These are phyloP conservation scores for Ammodytes marinus DNA, from an alignment of 2,113 vertebrate genomes.

Conservation along the genomic window DNA sequence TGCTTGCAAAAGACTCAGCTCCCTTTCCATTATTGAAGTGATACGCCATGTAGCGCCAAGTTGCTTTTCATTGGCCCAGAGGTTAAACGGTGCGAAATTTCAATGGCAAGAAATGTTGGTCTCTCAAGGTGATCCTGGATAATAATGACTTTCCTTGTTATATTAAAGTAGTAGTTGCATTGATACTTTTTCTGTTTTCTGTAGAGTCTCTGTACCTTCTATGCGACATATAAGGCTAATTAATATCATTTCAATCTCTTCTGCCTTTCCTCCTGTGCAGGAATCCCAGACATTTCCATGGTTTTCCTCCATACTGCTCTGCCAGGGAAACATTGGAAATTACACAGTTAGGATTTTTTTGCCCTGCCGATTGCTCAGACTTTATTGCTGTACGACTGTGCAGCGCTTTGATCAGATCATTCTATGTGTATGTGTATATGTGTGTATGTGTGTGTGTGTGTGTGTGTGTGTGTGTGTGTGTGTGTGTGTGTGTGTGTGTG, in stretches of 20 bases:
- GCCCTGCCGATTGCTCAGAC: conserved; percentile 22
- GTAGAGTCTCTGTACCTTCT: neutral
- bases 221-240: neutral
- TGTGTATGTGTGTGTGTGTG: neutral
- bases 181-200: no score
- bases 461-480: no score
- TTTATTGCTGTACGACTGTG: conserved; percentile 34
- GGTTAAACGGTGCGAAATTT: neutral
- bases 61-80: neutral
- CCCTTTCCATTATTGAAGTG: no score
- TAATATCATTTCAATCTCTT: conserved; percentile 31
- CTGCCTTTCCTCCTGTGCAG: neutral
- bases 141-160: no score
- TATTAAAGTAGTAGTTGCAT: no score
- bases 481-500: no score
- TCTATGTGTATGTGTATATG: neutral
- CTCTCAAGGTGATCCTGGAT: no score
- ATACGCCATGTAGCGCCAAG: neutral
- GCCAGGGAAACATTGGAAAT: conserved; percentile 40
- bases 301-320: conserved; percentile 33
- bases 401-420: conserved; percentile 33
- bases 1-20: no score
- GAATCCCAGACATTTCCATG: conserved; percentile 52
- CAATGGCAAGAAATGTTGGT: no score
- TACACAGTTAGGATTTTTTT: conserved; percentile 39